Percentiles rank a stretch among this genome's conserved stretches.
Conservation (phyloP, 1,140 invertebrate genomes). For the Drosophila nebulosa region DNA sequence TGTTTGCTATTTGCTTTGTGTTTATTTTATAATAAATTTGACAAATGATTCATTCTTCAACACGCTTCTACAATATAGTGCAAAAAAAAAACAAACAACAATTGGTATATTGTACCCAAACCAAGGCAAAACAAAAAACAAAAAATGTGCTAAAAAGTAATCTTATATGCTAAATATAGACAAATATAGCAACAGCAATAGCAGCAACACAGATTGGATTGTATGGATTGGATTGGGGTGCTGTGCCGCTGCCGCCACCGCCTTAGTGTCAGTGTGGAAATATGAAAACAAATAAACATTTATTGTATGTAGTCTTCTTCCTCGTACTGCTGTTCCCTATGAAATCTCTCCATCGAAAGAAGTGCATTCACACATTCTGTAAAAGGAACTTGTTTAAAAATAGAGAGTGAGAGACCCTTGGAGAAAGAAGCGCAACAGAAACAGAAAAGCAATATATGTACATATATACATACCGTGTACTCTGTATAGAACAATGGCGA, state of each 20-base stretch:
- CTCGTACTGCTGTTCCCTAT: neutral
- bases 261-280: neutral
- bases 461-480: neutral
- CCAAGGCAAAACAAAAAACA: neutral
- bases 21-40: slow-evolving; percentile 9
- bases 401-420: neutral
- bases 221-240: neutral
- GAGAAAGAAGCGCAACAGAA: neutral
- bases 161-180: slow-evolving; percentile 10
- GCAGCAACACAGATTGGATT: no score
- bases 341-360: neutral
- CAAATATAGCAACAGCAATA: neutral
- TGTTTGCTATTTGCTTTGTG: neutral
- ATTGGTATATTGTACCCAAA: slow-evolving; percentile 3
- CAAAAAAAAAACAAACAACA: neutral
- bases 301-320: neutral
- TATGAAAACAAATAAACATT: slow-evolving; percentile 14
- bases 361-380: neutral
- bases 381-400: neutral
- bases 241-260: no score
- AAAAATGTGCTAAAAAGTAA: slow-evolving; percentile 7
- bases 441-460: neutral
- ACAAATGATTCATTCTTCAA: slow-evolving; percentile 8
- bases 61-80: neutral
- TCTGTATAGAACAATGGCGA: no score